Evolutionary conservation across 2,797 vertebrate species (phyloP).

Genomic region (Rhinoraja longicauda): DNA sequence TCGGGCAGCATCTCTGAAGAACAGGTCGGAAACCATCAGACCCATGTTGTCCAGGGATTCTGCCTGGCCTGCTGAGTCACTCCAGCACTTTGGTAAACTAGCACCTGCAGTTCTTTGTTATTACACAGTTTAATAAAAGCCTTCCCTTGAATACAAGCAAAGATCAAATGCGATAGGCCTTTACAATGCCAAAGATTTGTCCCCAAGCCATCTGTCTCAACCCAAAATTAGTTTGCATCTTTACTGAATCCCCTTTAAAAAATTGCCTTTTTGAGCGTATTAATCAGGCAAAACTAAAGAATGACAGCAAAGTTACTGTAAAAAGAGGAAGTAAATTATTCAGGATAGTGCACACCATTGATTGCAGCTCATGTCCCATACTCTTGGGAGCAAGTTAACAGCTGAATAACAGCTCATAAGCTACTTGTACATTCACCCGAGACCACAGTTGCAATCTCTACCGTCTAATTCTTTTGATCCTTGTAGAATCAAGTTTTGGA

Average conservation of each 20-base stretch:
- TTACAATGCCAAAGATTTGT: neutral
- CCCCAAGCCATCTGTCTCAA: too few species aligned
- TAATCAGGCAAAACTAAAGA: neutral
- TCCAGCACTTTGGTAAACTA: too few species aligned
- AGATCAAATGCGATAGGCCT: neutral
- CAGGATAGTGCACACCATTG: neutral
- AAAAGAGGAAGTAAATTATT: neutral
- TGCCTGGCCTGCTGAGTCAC: too few species aligned
- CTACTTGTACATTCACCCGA: neutral
- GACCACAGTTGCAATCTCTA: neutral
- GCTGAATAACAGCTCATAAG: neutral
- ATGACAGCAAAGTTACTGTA: neutral
- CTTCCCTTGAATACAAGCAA: neutral
- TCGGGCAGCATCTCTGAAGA: too few species aligned
- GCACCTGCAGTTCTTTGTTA: too few species aligned
- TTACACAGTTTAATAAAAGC: too few species aligned
- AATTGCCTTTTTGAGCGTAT: neutral
- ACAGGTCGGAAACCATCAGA: too few species aligned
- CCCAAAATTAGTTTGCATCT: neutral
- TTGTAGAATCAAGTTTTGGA: neutral
- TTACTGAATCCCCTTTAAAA: neutral
- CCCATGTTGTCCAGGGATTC: too few species aligned
- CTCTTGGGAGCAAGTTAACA: neutral
- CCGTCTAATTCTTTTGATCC: neutral
- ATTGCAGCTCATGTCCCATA: neutral